A percentile compares a stretch with the other conserved stretches of the same genome.
phyloP scores from a whole-genome alignment of 35 echinoderm and acorn worm genomes.

The Chiridota heheva region DNA sequence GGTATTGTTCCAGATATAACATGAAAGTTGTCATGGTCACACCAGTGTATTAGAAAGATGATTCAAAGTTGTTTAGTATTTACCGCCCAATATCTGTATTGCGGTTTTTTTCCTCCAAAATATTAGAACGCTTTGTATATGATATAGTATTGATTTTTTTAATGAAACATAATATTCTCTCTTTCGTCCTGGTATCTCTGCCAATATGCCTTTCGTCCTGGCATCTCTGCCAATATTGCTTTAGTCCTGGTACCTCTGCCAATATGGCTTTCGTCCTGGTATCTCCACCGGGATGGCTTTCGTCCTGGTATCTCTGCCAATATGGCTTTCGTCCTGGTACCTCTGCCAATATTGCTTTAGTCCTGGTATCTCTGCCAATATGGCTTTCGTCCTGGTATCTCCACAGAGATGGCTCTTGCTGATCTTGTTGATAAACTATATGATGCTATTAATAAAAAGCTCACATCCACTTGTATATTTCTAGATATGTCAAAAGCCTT shows the following conservation, averaged over 20 bases:
- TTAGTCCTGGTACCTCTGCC: neutral
- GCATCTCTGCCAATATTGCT: slow-evolving; percentile 17
- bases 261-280: slow-evolving; percentile 43
- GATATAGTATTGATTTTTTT: slow-evolving; percentile 17
- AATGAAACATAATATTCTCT: slow-evolving; percentile 27
- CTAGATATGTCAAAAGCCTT: slow-evolving; percentile 64
- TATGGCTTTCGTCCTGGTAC: slow-evolving; percentile 31
- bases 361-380: slow-evolving; percentile 19
- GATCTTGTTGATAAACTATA: slow-evolving; percentile 22
- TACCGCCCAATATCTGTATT: slow-evolving; percentile 62
- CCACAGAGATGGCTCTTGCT: slow-evolving; percentile 31
- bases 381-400: slow-evolving; percentile 27
- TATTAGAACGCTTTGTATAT: slow-evolving; percentile 37
- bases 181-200: neutral
- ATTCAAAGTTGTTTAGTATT: slow-evolving; percentile 1
- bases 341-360: slow-evolving; percentile 26
- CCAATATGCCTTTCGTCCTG: slow-evolving; percentile 44
- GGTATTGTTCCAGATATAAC: slow-evolving; percentile 41
- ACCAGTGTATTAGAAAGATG: slow-evolving; percentile 44
- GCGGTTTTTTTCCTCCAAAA: slow-evolving; percentile 50
- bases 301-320: neutral
- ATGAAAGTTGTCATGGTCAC: slow-evolving; percentile 53
- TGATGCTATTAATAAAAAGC: neutral
- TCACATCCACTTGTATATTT: slow-evolving; percentile 33
- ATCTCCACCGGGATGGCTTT: slow-evolving; percentile 28